Conservation (phyloP, 2,113 vertebrate genomes). For the Lampris megalopsis region DNA sequence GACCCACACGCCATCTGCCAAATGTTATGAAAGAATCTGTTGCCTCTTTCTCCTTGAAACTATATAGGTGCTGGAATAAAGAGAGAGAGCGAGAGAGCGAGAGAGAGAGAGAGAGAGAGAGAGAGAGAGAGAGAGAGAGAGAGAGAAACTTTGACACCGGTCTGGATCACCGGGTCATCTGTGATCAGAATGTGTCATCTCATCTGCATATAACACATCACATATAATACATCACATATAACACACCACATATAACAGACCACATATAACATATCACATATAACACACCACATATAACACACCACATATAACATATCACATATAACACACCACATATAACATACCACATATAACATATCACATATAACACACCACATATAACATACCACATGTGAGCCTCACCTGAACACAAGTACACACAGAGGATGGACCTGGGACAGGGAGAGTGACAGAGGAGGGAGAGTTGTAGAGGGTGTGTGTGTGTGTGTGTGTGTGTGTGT, state of each 20-base stretch:
- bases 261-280: neutral
- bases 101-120: conserved; percentile 31
- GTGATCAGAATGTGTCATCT: conserved; percentile 69
- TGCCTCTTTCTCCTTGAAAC: conserved; percentile 51
- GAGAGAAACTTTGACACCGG: conserved; percentile 38
- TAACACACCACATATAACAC: too few species aligned
- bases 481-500: too few species aligned
- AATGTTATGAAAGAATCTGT: conserved; percentile 79
- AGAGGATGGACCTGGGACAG: neutral
- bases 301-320: too few species aligned
- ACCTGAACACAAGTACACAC: neutral
- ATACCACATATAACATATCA: too few species aligned
- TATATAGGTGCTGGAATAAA: conserved; percentile 44
- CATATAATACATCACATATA: conserved; percentile 25
- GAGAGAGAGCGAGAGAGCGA: conserved; percentile 29
- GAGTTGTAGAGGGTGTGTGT: too few species aligned
- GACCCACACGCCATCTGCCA: conserved; percentile 66
- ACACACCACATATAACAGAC: conserved; percentile 12
- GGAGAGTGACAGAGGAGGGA: too few species aligned
- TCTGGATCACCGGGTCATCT: conserved; percentile 47
- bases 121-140: neutral
- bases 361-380: neutral
- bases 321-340: too few species aligned
- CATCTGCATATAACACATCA: conserved; percentile 49
- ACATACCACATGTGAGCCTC: neutral